Conservation (phyloP, 1,140 invertebrate species). For the Nautilus pompilius region DNA sequence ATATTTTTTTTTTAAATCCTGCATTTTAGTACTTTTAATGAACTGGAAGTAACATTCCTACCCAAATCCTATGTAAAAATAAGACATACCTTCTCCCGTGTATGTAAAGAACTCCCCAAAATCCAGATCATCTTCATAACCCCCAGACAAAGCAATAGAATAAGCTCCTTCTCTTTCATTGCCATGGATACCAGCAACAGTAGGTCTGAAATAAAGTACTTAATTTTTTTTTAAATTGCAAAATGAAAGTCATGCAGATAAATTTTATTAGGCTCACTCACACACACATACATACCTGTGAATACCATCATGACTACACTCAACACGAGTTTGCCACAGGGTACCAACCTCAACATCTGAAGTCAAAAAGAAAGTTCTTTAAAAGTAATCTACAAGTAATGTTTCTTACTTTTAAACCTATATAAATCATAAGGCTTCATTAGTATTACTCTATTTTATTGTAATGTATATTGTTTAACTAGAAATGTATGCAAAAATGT, state of each 20-base stretch:
- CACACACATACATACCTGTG: slow-evolving; percentile 39
- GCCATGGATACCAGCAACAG: slow-evolving; percentile 56
- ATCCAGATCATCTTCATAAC: slow-evolving; percentile 54
- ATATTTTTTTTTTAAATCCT: too few relatives aligned
- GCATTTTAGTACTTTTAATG: too few relatives aligned
- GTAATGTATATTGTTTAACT: too few relatives aligned
- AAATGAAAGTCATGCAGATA: not conserved
- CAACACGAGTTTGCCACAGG: slow-evolving; percentile 50
- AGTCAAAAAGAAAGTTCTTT: slow-evolving; percentile 49
- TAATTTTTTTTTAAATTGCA: not conserved
- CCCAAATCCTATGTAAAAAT: not conserved
- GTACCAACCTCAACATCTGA: slow-evolving; percentile 52
- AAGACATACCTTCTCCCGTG: slow-evolving; percentile 51
- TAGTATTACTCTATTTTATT: not conserved
- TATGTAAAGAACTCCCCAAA: slow-evolving; percentile 53
- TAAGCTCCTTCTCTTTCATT: slow-evolving; percentile 48
- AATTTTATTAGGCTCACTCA: not conserved
- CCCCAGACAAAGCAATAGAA: slow-evolving; percentile 52
- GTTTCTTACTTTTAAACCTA: not conserved
- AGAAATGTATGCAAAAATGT: too few relatives aligned
- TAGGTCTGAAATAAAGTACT: slow-evolving; percentile 38
- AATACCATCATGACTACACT: slow-evolving; percentile 49
- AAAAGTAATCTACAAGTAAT: not conserved
- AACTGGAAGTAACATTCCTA: not conserved
- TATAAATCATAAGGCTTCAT: not conserved